Evolutionary conservation across 2,888 invertebrate species (phyloP), one percentile per base, ranked within the genome.

Genomic region (Cerastoderma edule): DNA sequence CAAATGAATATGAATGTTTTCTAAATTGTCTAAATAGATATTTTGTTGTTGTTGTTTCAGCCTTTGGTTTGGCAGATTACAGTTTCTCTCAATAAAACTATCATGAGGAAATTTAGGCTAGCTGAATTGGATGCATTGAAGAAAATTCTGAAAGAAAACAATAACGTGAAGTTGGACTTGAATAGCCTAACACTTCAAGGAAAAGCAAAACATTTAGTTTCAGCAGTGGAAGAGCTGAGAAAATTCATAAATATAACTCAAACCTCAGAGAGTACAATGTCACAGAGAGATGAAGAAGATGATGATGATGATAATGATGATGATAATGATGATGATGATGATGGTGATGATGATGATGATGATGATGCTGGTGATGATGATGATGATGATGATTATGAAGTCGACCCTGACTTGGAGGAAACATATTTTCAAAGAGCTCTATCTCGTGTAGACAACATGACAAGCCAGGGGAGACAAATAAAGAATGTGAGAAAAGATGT

Each of bases 401-500:
- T 24, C 13, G 53, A 53, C 27, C 24, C 10, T n/a, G 53, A 22
- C 24, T 53, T 53, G 24, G 53, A 53, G 27, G 27, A 53, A 22
- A 22, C 10, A 24, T 22, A 33, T n/a, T n/a, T 57, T 57, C n/a
- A 57, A 32, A 35, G 24, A 3, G 24, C 60, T 13, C 16, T 60
- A 39, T 60, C 60, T 4, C 0, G 10, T 10, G 27, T 24, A 60
- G 13, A 22, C 4, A 35, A 16, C n/a, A 56, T 2, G 16, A 13
- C 6, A 28, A 32, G 1, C 16, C 30, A 60, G 4, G 8, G 24
- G 6, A 24, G 16, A 24, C 10, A 22, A 10, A 39, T 60, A 19
- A 60, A 24, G 24, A 60, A 60, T 10, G 33, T 60, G 8, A 60
- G 60, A 24, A 35, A 1, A 39, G 60, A 60, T 13, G 60, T 60